Base-by-base conservation (phyloP, 2,888 invertebrate genomes). In the Caenorhabditis parvicauda region DNA sequence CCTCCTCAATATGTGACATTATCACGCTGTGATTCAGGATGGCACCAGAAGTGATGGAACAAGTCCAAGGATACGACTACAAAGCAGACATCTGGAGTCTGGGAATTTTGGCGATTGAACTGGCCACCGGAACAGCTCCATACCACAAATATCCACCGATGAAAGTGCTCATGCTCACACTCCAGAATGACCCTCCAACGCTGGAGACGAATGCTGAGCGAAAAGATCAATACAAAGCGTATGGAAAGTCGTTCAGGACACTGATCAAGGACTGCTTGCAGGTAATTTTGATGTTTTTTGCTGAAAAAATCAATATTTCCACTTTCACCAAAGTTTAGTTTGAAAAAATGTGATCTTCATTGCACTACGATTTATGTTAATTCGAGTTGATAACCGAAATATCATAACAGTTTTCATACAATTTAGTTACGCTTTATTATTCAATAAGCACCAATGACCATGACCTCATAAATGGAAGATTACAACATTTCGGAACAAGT, bases 31-130 rank as follows among this genome's bases (percentile, higher is more conserved):
- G n/a, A n/a, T 60, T 25, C 49, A 64, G 65, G 74, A 95, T 95
- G 95, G 95, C 96, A 2, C 96, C 96, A 1, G 96, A 98, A 86
- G 96, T 98, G 68, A 96, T 96, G 95, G 92, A 93, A 84, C 92
- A 92, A 86, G 84, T 85, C 22, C 81, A 82, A 81, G 96, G 96
- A 1, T 98, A 96, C 81, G 95, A 96, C 84, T 96, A 92, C 83
- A 72, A 72, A 45, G 96, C 95, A 2, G 90, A 90, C 79, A 90
- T 90, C 72, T 90, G 92, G 92, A 88, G 91, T 75, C 88, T 94
- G 81, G 93, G 93, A 24, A 94, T 94, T 68, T 94, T 96, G 0
- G 95, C 96, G 0, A 95, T 98, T 74, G 98, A 99, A 85, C 89
- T 99, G 89, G 96, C 95, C 0, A 92, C 93, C 1, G 93, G 93